phyloP scores from a whole-genome alignment of 2,797 vertebrate genomes.

The Phyllotis vaccarum region DNA sequence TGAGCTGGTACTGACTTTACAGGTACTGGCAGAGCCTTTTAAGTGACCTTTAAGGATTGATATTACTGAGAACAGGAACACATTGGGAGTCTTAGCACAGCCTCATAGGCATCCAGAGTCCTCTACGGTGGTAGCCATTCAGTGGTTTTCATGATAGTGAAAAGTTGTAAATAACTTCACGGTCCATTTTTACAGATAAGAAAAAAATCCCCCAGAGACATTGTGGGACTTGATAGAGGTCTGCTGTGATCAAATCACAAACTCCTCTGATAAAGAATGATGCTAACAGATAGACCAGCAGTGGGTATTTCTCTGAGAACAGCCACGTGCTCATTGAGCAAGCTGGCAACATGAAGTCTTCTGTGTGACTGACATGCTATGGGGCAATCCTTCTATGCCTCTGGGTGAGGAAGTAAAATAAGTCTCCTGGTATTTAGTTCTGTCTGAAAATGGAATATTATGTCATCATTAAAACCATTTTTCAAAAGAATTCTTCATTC shows the following conservation, averaged over 20 bases:
- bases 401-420: background rate
- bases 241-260: background rate
- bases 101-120: background rate
- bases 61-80: background rate
- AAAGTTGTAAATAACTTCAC: background rate
- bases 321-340: background rate
- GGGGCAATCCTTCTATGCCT: too few relatives aligned
- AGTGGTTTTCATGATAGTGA: fast-evolving
- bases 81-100: background rate
- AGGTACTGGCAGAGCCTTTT: background rate
- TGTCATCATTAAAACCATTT: background rate
- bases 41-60: background rate
- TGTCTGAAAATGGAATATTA: background rate
- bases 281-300: background rate
- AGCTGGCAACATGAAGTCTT: background rate
- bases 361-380: fast-evolving
- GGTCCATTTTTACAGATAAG: background rate
- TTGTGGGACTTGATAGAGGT: background rate
- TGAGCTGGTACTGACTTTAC: background rate
- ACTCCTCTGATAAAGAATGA: background rate
- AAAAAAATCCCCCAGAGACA: background rate
- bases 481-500: background rate
- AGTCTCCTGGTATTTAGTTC: background rate
- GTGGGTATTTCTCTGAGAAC: background rate
- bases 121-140: fast-evolving